Base-by-base conservation (phyloP, 2,888 invertebrate genomes). In the Nephrotoma flavescens region DNA sequence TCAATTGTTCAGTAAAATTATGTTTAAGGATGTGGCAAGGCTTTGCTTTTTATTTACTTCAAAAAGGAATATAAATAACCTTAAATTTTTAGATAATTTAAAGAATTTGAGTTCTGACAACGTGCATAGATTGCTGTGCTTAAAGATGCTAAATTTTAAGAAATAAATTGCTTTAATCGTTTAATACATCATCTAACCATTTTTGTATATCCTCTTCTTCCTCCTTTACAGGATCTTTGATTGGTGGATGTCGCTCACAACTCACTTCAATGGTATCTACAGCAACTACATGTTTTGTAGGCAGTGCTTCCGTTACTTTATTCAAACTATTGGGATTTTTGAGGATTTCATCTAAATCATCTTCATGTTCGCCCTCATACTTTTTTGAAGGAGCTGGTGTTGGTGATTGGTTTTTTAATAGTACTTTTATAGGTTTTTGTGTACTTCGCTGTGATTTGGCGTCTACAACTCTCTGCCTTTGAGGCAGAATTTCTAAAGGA, bases 311-410 rank as follows among this genome's bases (percentile, higher is more conserved):
- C 3, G 12, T 42, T 41, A 7, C n/a, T n/a, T 84, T n/a, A 31
- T 9, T 31, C 11, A 71, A 31, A 7, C 9, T 57, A 3, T 9
- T 71, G 31, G 71, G 71, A 84, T 84, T 41, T 85, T 89, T 90
- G 42, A 91, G 87, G 11, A 91, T 87, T 86, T 91, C 91, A 86
- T 91, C 91, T 12, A 91, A 88, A 87, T 91, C 91, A 87, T 91
- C 89, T n/a, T 89, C 88, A 4, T 87, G 87, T 0, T 87, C 87
- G 6, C 87, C 71, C 0, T 45, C 71, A 0, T 85, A 19, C 0
- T 85, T 52, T 52, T 71, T 71, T 83, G n/a, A 42, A 86, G n/a
- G 0, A 45, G 84, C 9, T 31, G 42, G 5, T 11, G 41, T 42
- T 85, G 71, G 42, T 7, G 86, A 9, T 31, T 11, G 2, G 11